Base-by-base conservation (phyloP, 2,797 vertebrate genomes). In the Coilia nasus region DNA sequence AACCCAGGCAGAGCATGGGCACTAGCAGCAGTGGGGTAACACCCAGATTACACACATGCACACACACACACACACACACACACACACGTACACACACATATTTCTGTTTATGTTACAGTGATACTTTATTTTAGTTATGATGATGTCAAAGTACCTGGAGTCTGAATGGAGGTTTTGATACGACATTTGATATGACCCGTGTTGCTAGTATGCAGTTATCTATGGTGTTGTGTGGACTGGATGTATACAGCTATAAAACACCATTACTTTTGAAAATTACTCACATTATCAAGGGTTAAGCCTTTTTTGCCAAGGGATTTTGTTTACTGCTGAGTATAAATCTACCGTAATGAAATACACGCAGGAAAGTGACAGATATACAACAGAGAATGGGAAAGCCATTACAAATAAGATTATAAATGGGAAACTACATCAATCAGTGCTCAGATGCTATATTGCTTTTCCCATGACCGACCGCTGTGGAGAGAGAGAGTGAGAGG, bases 381-480 rank as follows among this genome's bases (percentile, higher is more conserved):
- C 90, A 90, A 87, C 56, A 90, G 90, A 94, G 89, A 92, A 83
- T 92, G 85, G 88, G 91, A 92, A 94, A 93, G 87, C 83, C 91
- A 92, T 94, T 94, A 91, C 91, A 94, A 95, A 95, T 93, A 91
- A 91, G 93, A 95, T 96, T 95, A 96, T 88, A 90, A 93, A 92
- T 91, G 89, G 90, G 89, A 89, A 93, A 91, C 88, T 91, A 90
- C 93, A 93, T 94, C 94, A 94, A 93, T 94, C 95, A 93, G 89
- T 92, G 91, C 91, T 89, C 91, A 90, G 88, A 31, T 90, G 31
- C 85, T 87, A 88, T 90, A 93, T 93, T 96, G 92, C 92, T 93
- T 94, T 93, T 92, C 90, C 81, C 85, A 86, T 15, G 0, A 84
- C 88, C 87, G 86, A 80, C 88, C 89, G 86, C 90, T 87, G 83